Percentiles rank a stretch among this genome's conserved stretches.
These are phyloP conservation scores for Tridacna crocea DNA, from an alignment of 2,888 invertebrate genomes.

Conservation along the genomic window DNA sequence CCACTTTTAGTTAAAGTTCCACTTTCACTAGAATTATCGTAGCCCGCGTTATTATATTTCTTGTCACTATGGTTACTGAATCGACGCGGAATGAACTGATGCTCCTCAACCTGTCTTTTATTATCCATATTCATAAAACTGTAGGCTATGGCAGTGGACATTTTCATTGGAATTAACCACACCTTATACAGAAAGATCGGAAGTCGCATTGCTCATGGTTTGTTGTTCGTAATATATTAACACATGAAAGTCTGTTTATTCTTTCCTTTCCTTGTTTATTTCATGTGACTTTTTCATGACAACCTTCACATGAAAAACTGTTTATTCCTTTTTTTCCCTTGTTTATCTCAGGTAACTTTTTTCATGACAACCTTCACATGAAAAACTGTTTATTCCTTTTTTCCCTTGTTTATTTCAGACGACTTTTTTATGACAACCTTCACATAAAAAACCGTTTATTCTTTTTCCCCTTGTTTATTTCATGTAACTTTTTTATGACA, in stretches of 20 bases:
- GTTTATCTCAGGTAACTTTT: too few species aligned
- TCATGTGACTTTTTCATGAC: not conserved
- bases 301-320: too few species aligned
- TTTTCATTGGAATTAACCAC: constrained; percentile 50
- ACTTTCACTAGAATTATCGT: constrained; percentile 55
- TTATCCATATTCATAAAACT: constrained; percentile 60
- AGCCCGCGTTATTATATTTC: constrained; percentile 45
- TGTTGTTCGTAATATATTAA: not conserved
- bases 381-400: too few species aligned
- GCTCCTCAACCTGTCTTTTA: constrained; percentile 10
- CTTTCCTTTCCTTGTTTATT: not conserved
- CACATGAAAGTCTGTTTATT: not conserved
- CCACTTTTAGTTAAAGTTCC: constrained; percentile 37
- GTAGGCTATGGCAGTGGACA: constrained; percentile 63
- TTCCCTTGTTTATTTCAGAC: too few species aligned
- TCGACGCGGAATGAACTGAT: constrained; percentile 18
- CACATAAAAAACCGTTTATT: too few species aligned
- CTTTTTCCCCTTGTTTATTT: too few species aligned
- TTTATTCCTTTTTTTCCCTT: too few species aligned
- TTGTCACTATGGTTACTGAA: constrained; percentile 32
- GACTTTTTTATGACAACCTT: too few species aligned
- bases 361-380: too few species aligned
- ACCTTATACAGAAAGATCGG: constrained; percentile 32
- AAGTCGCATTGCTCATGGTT: constrained; percentile 57
- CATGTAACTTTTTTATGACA: too few species aligned